A percentile compares a stretch with the other conserved stretches of the same genome.
These are phyloP conservation scores for Chelonia mydas DNA, from an alignment of 2,797 vertebrate species.

Conservation along the genomic window DNA sequence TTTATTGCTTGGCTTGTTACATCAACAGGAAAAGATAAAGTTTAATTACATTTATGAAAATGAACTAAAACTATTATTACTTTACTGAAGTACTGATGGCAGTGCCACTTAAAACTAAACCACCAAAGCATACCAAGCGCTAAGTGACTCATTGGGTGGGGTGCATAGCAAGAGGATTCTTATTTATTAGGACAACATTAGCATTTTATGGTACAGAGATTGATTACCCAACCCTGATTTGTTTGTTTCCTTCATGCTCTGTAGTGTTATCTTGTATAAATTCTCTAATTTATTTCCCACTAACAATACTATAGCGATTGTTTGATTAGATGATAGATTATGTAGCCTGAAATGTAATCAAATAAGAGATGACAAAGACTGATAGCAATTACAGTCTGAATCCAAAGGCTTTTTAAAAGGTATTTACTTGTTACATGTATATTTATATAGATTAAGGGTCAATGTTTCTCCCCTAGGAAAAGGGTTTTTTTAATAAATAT, in stretches of 20 bases:
- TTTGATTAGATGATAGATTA: slow-evolving; percentile 65
- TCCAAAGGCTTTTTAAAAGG: slow-evolving; percentile 45
- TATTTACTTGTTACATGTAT: slow-evolving; percentile 46
- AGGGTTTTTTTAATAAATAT: neutral
- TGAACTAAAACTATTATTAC: slow-evolving; percentile 50
- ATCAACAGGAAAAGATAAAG: slow-evolving; percentile 59
- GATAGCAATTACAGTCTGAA: slow-evolving; percentile 42
- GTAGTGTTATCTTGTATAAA: slow-evolving; percentile 24
- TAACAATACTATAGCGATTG: slow-evolving; percentile 47
- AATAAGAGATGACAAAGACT: slow-evolving; percentile 35
- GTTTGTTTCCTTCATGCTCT: slow-evolving; percentile 58
- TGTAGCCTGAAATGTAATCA: slow-evolving; percentile 45
- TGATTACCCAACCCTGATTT: slow-evolving; percentile 57
- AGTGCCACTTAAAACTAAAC: slow-evolving; percentile 53
- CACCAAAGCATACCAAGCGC: slow-evolving; percentile 25
- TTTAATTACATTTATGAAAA: slow-evolving; percentile 78
- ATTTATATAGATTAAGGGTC: slow-evolving; percentile 21
- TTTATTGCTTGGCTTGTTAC: slow-evolving; percentile 64
- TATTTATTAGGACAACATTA: slow-evolving; percentile 66
- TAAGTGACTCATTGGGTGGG: slow-evolving; percentile 22
- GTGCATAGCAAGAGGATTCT: slow-evolving; percentile 36
- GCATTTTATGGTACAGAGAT: slow-evolving; percentile 55
- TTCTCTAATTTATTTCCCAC: slow-evolving; percentile 51
- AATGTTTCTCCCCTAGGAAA: neutral
- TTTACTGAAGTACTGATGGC: slow-evolving; percentile 40